These are phyloP conservation scores for Cheilosia urbana DNA, from an alignment of 2,888 invertebrate genomes.

Conservation along the genomic window DNA sequence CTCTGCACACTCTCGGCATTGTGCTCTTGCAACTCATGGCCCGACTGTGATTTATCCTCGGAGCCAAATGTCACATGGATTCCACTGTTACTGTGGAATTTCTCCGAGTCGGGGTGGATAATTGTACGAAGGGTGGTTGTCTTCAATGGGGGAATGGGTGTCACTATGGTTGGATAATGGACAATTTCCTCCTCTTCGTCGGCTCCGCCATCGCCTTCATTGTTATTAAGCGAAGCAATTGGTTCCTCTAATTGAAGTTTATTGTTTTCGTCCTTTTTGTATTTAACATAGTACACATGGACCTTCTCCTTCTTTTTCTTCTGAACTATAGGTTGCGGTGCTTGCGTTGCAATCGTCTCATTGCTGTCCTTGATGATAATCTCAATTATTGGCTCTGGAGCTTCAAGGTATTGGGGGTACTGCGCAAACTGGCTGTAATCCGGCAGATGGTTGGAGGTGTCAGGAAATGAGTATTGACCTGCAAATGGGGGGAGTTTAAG, in stretches of 20 bases:
- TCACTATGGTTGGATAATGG: conserved; percentile 84
- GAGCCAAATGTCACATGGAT: conserved; percentile 93
- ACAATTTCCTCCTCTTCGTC: conserved; percentile 84
- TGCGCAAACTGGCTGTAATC: conserved; percentile 76
- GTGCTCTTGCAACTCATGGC: conserved; percentile 84
- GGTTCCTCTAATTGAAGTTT: conserved; percentile 92
- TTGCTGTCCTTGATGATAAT: conserved; percentile 96
- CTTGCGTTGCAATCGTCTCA: conserved; percentile 88
- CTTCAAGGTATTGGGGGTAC: conserved; percentile 87
- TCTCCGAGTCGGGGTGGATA: conserved; percentile 93
- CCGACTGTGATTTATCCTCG: conserved; percentile 84
- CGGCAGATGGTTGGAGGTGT: conserved; percentile 78
- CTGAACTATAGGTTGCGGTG: conserved; percentile 83
- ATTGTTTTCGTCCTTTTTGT: conserved; percentile 92
- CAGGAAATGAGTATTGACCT: conserved; percentile 74
- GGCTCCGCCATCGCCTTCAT: conserved; percentile 86
- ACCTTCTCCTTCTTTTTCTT: conserved; percentile 89
- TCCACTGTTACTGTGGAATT: conserved; percentile 91
- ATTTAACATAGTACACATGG: conserved; percentile 95
- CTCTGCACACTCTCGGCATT: conserved; percentile 88
- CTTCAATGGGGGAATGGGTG: conserved; percentile 86
- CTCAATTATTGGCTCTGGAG: conserved; percentile 95
- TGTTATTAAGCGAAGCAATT: conserved; percentile 89
- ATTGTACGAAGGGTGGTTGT: conserved; percentile 93
- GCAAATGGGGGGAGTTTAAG: background rate